phyloP scores from a whole-genome alignment of 2,113 vertebrate genomes.

The Lanius collurio region DNA sequence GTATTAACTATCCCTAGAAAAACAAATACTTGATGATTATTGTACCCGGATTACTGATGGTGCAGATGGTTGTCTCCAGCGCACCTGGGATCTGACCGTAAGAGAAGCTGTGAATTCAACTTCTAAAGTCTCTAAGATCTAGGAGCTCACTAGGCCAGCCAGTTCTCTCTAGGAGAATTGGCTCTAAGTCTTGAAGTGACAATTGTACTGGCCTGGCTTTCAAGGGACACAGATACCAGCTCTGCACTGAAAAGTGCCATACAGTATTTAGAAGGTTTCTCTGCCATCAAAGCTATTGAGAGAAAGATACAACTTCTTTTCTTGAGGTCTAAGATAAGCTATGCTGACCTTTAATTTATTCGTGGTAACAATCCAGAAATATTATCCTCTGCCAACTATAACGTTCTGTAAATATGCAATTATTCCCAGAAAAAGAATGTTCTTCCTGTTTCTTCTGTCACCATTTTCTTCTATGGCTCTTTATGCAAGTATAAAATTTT shows the following conservation, averaged over 20 bases:
- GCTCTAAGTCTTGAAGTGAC: not conserved
- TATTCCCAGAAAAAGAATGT: not conserved
- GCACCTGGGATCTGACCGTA: not conserved
- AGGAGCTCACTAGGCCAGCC: not conserved
- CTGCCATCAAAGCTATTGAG: not conserved
- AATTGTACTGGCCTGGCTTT: not conserved
- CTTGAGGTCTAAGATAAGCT: not conserved
- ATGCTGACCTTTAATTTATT: not conserved
- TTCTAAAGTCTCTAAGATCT: not conserved
- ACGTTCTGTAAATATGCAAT: not conserved
- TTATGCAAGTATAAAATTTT: not conserved
- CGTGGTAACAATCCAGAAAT: not conserved
- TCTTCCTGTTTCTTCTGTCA: not conserved
- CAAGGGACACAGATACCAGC: not conserved
- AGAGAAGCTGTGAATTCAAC: not conserved
- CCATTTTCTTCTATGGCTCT: not conserved
- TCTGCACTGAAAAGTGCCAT: not conserved
- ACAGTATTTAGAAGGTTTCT: not conserved
- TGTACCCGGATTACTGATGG: not conserved
- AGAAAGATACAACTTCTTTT: not conserved
- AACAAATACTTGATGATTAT: not conserved
- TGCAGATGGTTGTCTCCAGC: not conserved
- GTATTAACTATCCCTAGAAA: not conserved
- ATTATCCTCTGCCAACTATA: not conserved
- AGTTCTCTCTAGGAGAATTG: not conserved